Evolutionary conservation across 2,797 vertebrate genomes (phyloP).

Genomic region (Coluber constrictor): DNA sequence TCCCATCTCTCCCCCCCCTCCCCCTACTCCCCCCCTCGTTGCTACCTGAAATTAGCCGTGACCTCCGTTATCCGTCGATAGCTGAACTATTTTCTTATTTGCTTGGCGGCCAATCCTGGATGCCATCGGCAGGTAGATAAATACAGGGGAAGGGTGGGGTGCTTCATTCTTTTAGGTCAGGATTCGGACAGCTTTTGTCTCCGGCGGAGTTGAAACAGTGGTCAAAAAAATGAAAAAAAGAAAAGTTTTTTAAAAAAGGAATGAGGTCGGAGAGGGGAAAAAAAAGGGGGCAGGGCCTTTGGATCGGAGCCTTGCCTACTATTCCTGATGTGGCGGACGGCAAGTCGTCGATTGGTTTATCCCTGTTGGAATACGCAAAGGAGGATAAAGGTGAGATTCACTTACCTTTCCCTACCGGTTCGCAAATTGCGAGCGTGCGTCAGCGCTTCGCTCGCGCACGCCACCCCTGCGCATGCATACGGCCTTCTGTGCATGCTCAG

Average conservation of each 20-base stretch:
- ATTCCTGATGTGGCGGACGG: neutral
- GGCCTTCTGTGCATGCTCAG: no score
- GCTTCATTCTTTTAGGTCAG: constrained; percentile 13
- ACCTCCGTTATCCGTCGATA: constrained; percentile 57
- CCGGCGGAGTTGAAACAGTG: neutral
- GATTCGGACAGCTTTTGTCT: neutral
- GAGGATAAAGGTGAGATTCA: no score
- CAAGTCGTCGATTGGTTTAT: neutral
- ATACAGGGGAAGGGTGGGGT: constrained; percentile 53
- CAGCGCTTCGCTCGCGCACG: no score
- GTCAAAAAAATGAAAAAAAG: neutral
- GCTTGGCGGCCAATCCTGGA: constrained; percentile 46
- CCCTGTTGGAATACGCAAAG: no score
- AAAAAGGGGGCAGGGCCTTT: neutral
- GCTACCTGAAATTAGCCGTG: constrained; percentile 59
- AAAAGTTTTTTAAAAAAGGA: neutral
- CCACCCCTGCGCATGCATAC: no score
- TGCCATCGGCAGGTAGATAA: constrained; percentile 59
- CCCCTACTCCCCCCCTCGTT: neutral
- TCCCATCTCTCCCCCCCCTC: no score
- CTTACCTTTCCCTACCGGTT: no score
- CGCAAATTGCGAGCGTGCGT: no score
- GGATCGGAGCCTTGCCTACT: neutral
- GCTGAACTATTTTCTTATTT: constrained; percentile 49
- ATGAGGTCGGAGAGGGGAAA: neutral